Percentiles rank a stretch among this genome's conserved stretches.
These are phyloP conservation scores for Atlantisia rogersi DNA, from an alignment of 2,113 vertebrate genomes.

Conservation along the genomic window DNA sequence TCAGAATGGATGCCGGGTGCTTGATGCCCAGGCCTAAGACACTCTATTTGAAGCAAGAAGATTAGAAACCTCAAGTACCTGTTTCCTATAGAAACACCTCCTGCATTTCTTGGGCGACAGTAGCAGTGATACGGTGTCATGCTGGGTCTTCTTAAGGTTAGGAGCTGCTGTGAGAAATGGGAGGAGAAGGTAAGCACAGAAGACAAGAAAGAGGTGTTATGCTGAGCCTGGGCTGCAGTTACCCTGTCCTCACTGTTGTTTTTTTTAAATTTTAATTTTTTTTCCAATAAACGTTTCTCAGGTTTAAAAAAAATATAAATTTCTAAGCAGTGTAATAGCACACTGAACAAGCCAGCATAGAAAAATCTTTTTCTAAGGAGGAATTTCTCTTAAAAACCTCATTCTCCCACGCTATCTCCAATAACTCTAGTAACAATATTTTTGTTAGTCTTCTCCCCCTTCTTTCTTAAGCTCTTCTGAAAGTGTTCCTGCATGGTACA, in stretches of 20 bases:
- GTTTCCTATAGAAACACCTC: neutral
- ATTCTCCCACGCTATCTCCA: neutral
- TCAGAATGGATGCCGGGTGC: neutral
- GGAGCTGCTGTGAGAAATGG: neutral
- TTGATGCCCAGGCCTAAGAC: neutral
- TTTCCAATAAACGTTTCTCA: neutral
- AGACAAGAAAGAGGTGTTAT: neutral
- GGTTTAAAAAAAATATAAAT: neutral
- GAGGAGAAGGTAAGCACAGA: neutral
- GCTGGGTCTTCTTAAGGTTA: neutral
- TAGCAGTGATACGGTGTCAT: accelerated
- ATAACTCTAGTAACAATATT: neutral
- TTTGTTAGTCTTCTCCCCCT: neutral
- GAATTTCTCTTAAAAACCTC: neutral
- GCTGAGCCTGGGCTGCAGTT: neutral
- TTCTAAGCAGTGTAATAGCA: neutral
- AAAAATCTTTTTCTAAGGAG: neutral
- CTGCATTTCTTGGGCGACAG: neutral
- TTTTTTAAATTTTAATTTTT: too few species aligned
- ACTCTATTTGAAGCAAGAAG: neutral
- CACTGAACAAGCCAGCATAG: neutral
- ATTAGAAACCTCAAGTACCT: neutral
- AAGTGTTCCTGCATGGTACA: neutral
- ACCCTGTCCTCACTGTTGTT: neutral
- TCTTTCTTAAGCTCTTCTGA: neutral